Evolutionary conservation across 2,888 invertebrate species (phyloP), one percentile per base, ranked within the genome.

Genomic region (Listrodromus nycthemerus): DNA sequence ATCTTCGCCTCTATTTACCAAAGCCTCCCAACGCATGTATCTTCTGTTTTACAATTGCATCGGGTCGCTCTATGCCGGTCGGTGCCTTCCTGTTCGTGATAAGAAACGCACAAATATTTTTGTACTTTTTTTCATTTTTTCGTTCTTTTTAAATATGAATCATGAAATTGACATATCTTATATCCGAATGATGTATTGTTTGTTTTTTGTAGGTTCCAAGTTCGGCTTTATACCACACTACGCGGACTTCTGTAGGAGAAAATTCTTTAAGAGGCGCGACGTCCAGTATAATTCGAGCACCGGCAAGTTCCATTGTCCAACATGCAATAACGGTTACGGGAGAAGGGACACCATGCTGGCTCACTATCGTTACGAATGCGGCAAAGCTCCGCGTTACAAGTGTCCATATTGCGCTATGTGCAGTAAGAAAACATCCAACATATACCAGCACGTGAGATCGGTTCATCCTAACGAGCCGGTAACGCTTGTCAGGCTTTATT

Each of bases 281-380:
- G 74, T 85, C 30, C 85, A 89, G 69, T 91, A 86, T 85, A 91
- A 92, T 86, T 85, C 87, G 63, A 83, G 78, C 50, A 92, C 92
- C 33, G 91, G 92, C 41, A 93, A 91, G 78, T 93, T 89, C 86
- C 93, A 92, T 80, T 94, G 94, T 88, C 92, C 93, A 7, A 91
- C 90, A 73, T 94, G 94, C 87, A 92, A 92, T 88, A 93, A 91
- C 83, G 92, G 91, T 63, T 94, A 93, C 83, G 89, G 91, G 21
- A 91, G 92, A 66, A 89, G 92, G 33, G 92, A 92, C 86, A 92
- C 93, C 41, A 93, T 94, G 91, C 86, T 92, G 86, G 90, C 91
- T 48, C 94, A 94, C 86, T 92, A 90, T 85, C 91, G 93, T 58
- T 92, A 93, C 89, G 93, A 94, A 85, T 94, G 93, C 81, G 93